phyloP scores from a whole-genome alignment of 2,797 vertebrate genomes.

The Coregonus suidteri region DNA sequence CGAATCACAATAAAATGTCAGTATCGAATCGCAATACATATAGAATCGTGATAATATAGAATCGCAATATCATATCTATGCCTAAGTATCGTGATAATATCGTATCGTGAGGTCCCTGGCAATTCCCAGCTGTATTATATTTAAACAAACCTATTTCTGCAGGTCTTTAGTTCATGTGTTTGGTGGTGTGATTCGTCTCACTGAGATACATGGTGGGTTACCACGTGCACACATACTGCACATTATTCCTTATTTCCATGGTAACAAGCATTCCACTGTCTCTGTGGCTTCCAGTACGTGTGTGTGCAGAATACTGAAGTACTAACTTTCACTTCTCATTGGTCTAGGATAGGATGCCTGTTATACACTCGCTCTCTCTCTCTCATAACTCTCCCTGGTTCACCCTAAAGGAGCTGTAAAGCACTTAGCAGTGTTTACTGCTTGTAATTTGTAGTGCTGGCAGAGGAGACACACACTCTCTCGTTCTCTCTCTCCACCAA shows the following conservation, averaged over 20 bases:
- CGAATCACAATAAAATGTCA: too few species aligned
- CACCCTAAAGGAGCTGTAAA: neutral
- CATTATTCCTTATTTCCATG: slow-evolving; percentile 67
- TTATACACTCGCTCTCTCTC: too few species aligned
- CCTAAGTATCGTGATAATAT: too few species aligned
- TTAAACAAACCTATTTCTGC: neutral
- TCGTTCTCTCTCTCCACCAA: neutral
- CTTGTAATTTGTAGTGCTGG: neutral
- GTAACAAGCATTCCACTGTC: slow-evolving; percentile 63
- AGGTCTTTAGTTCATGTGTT: slow-evolving; percentile 24
- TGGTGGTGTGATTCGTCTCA: slow-evolving; percentile 33
- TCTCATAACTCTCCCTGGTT: neutral
- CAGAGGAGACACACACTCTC: neutral
- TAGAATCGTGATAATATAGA: too few species aligned
- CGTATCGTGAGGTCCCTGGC: too few species aligned
- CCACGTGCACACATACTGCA: slow-evolving; percentile 35
- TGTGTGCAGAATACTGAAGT: slow-evolving; percentile 48
- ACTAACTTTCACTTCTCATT: slow-evolving; percentile 41
- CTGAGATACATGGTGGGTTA: slow-evolving; percentile 49
- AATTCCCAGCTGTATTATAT: neutral
- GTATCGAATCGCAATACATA: too few species aligned
- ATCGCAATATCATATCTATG: too few species aligned
- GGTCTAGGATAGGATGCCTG: too few species aligned
- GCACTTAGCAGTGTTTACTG: neutral
- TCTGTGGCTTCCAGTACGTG: neutral